A percentile compares a stretch with the other conserved stretches of the same genome.
These are phyloP conservation scores for Porites cylindrica DNA, from an alignment of 92 coral and sea anemone genomes.

Conservation along the genomic window DNA sequence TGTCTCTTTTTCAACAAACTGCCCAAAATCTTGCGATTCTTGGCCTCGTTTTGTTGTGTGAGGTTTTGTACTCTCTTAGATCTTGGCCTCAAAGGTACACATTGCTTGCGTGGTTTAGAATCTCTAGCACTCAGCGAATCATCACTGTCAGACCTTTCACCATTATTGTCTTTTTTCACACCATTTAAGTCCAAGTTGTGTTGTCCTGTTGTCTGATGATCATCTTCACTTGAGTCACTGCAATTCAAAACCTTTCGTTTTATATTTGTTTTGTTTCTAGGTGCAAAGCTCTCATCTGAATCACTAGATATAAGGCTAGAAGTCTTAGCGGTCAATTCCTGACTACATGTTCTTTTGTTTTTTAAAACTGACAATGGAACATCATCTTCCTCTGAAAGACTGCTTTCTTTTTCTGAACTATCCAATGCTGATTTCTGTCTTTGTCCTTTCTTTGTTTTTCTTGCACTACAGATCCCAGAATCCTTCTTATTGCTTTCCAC, in stretches of 20 bases:
- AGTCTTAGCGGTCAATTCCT: not conserved
- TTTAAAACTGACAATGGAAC: slow-evolving; percentile 18
- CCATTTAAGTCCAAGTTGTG: not conserved
- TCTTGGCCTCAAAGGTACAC: slow-evolving; percentile 45
- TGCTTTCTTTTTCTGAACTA: slow-evolving; percentile 15
- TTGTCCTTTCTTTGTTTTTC: not conserved
- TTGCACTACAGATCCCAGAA: not conserved
- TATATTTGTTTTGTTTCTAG: not conserved
- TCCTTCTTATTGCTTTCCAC: slow-evolving; percentile 16
- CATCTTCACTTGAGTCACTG: slow-evolving; percentile 31
- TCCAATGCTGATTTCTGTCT: slow-evolving; percentile 12
- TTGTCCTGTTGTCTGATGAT: not conserved
- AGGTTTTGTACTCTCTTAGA: slow-evolving; percentile 59
- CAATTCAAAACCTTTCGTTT: slow-evolving; percentile 19
- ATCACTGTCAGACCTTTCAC: slow-evolving; percentile 31
- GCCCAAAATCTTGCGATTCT: slow-evolving; percentile 48
- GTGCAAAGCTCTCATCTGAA: slow-evolving; percentile 20
- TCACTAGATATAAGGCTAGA: slow-evolving; percentile 18
- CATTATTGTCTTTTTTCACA: not conserved
- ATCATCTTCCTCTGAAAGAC: slow-evolving; percentile 33
- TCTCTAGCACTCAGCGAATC: not conserved
- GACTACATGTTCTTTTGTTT: not conserved
- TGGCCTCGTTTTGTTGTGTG: slow-evolving; percentile 42
- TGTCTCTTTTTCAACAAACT: slow-evolving; percentile 63
- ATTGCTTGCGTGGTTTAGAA: not conserved